Evolutionary conservation across 2,888 invertebrate species (phyloP), one percentile per base, ranked within the genome.

Genomic region (Drosophila atripex): DNA sequence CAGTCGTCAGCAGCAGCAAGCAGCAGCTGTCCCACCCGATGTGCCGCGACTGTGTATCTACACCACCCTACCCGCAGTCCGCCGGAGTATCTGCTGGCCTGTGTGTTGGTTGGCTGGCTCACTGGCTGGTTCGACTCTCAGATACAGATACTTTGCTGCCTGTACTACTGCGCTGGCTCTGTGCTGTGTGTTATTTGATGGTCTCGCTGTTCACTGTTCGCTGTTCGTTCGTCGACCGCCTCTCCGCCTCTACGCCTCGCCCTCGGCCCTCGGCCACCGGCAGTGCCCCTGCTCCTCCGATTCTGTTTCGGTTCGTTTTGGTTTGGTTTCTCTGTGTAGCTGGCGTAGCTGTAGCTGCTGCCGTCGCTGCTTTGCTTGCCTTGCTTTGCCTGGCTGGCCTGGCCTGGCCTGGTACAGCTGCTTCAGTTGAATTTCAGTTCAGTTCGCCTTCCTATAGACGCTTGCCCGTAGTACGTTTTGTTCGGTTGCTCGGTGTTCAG

Each of bases 391-490:
- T 52, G 55, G 56, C 49, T 77, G 80, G 87, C 87, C 66, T 82
- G 89, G 84, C 88, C 49, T 77, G 80, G 87, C 87, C 66, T 82
- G 89, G 84, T 84, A 84, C 84, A 84, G 84, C 84, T 89, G 84
- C 84, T 88, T 88, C 84, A 84, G 84, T 88, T 83, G 77, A 88
- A 88, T 84, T 82, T 84, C 89, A 84, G 84, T 84, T 74, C 74
- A 74, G 74, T 74, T 84, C 89, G 88, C 89, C 82, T 85, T 87
- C 83, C 89, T 84, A 84, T 84, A 80, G 85, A 70, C 78, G 73
- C 71, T 83, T 79, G 75, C 86, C 46, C 46, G 59, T 47, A 39
- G 66, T 66, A 87, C 82, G 78, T 80, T 83, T 83, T 73, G 82
- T 86, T 82, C 80, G 80, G 75, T 78, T 82, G 52, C 21, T 38